These are phyloP conservation scores for Syngnathus typhle DNA, from an alignment of 2,113 vertebrate species.

Conservation along the genomic window DNA sequence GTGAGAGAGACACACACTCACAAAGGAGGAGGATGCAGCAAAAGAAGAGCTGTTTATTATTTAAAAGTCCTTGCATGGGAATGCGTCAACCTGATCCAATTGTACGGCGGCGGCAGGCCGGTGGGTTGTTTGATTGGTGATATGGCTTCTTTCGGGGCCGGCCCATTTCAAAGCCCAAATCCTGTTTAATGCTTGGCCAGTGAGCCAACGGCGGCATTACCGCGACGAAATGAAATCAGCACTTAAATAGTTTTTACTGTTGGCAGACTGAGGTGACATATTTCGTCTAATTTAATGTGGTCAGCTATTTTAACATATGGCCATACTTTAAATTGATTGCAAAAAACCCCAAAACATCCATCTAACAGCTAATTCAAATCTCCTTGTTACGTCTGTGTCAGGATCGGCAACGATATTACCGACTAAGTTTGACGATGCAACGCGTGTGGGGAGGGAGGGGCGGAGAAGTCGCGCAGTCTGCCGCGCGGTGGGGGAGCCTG, in stretches of 20 bases:
- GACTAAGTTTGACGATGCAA: not conserved
- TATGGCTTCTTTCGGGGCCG: slow-evolving; percentile 25
- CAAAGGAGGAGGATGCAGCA: not conserved
- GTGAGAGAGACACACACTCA: slow-evolving; percentile 6
- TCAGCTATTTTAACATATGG: not conserved
- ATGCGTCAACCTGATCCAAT: slow-evolving; percentile 26
- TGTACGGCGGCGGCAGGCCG: slow-evolving; percentile 2
- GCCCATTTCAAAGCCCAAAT: slow-evolving; percentile 29
- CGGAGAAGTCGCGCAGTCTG: no score
- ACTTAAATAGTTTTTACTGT: slow-evolving; percentile 34
- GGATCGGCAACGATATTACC: no score
- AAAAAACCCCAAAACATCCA: no score
- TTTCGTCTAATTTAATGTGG: slow-evolving; percentile 2
- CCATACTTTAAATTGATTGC: no score
- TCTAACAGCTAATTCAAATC: no score
- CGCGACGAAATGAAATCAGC: slow-evolving; percentile 42
- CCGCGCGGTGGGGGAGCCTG: not conserved
- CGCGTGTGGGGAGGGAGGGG: not conserved
- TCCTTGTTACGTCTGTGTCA: no score
- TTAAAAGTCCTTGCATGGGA: slow-evolving; percentile 5
- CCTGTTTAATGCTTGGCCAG: slow-evolving; percentile 27
- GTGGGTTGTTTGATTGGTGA: slow-evolving; percentile 41
- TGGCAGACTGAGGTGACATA: slow-evolving; percentile 50
- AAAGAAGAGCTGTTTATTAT: slow-evolving; percentile 4
- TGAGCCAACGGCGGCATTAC: slow-evolving; percentile 27